Conservation (phyloP, 2,113 vertebrate species). For the Nicator chloris region DNA sequence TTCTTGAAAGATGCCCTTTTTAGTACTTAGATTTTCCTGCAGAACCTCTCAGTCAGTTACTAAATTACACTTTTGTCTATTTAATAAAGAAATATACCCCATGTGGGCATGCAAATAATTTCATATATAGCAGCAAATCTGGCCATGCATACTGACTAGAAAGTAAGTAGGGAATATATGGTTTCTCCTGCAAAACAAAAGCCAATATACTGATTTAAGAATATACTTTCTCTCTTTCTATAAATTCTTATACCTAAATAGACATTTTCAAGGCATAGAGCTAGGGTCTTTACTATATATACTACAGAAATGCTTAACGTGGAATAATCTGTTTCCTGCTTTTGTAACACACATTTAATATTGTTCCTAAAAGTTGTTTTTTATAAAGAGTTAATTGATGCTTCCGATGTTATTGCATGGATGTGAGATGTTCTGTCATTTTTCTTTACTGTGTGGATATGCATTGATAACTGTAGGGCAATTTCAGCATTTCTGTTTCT, state of each 20-base stretch:
- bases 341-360: not conserved
- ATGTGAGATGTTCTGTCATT: conserved; percentile 36
- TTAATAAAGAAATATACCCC: not conserved
- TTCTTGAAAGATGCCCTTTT: not conserved
- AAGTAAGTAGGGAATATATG: conserved; percentile 26
- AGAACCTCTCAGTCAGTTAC: conserved; percentile 18
- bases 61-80: conserved; percentile 43
- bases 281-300: not conserved
- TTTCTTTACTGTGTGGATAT: conserved; percentile 6
- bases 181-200: conserved; percentile 3
- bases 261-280: not conserved
- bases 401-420: not conserved
- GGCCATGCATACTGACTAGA: not conserved
- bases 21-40: not conserved
- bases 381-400: not conserved
- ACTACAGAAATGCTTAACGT: not conserved
- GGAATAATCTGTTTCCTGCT: not conserved
- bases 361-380: not conserved
- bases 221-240: not conserved
- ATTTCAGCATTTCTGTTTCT: conserved; percentile 37
- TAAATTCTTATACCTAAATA: not conserved
- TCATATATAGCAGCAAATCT: not conserved
- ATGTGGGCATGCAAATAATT: not conserved
- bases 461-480: conserved; percentile 16
- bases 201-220: conserved; percentile 1